phyloP scores from a whole-genome alignment of 2,888 invertebrate species.

The Junonia oenone region DNA sequence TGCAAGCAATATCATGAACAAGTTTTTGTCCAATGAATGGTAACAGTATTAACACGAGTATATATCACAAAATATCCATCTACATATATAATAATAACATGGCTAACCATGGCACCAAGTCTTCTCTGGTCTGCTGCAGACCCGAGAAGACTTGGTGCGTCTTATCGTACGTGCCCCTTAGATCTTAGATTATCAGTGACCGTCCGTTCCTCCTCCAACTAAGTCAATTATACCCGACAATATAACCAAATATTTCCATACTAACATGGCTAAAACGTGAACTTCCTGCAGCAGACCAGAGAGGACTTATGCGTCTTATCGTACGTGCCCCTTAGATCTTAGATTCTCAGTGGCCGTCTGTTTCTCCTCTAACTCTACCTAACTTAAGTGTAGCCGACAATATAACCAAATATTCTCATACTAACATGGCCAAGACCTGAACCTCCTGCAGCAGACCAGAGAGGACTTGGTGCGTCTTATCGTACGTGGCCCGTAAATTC shows the following conservation, averaged over 20 bases:
- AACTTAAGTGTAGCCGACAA: no score
- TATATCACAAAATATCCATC: no score
- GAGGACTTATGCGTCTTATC: slow-evolving; percentile 40
- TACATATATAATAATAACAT: no score
- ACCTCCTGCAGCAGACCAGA: slow-evolving; percentile 47
- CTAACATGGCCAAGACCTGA: slow-evolving; percentile 55
- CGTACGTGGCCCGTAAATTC: slow-evolving; percentile 44
- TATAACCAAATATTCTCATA: no score
- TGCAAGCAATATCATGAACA: no score
- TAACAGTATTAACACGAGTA: no score
- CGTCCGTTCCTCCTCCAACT: slow-evolving; percentile 68
- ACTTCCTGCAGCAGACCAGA: slow-evolving; percentile 47
- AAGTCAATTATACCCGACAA: no score
- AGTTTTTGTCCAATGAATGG: no score
- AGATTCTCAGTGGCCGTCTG: slow-evolving; percentile 55
- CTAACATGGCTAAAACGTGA: slow-evolving; percentile 55
- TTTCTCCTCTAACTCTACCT: slow-evolving; percentile 71
- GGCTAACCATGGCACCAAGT: no score
- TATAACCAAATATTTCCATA: no score
- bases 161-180: slow-evolving; percentile 42
- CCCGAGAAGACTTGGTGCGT: slow-evolving; percentile 39
- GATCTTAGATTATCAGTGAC: slow-evolving; percentile 54
- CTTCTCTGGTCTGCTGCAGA: slow-evolving; percentile 49
- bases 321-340: slow-evolving; percentile 44
- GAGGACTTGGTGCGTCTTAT: slow-evolving; percentile 39